phyloP scores from a whole-genome alignment of 2,113 vertebrate genomes.

The Xenotilapia leptura region DNA sequence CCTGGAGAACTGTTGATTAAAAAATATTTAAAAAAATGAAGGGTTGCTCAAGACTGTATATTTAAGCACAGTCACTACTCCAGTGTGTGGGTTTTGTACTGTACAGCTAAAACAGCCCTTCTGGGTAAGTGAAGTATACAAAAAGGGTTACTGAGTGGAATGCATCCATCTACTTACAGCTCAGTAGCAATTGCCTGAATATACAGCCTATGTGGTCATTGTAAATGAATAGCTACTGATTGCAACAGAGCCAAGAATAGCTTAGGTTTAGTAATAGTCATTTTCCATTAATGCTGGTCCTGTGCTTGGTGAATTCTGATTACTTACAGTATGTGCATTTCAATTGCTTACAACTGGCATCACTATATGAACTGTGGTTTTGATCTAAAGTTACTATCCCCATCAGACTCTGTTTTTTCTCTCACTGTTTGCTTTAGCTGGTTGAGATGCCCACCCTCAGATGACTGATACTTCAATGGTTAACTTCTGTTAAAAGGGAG shows the following conservation, averaged over 20 bases:
- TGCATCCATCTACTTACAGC: not conserved
- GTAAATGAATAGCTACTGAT: constrained; percentile 30
- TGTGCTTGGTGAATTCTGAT: constrained; percentile 9
- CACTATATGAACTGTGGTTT: not conserved
- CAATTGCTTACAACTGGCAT: not conserved
- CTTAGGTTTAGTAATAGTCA: not conserved
- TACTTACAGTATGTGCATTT: not conserved
- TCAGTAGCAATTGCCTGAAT: not conserved
- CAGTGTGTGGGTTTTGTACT: not conserved
- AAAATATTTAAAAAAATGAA: not conserved
- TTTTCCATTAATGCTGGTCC: not conserved
- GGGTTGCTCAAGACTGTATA: not conserved
- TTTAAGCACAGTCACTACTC: not conserved
- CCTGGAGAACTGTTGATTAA: not conserved
- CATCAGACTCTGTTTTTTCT: not conserved
- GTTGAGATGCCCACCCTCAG: not conserved
- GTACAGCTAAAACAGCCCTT: not conserved
- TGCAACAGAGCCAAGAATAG: not conserved
- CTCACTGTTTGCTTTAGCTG: not conserved
- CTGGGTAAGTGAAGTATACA: not conserved
- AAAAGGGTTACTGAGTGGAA: not conserved
- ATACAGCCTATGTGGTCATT: not conserved
- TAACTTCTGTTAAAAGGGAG: not conserved
- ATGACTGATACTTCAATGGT: not conserved
- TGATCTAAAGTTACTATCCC: not conserved